A percentile compares a stretch with the other conserved stretches of the same genome.
These are phyloP conservation scores for Alauda arvensis DNA, from an alignment of 2,797 vertebrate genomes.

Conservation along the genomic window DNA sequence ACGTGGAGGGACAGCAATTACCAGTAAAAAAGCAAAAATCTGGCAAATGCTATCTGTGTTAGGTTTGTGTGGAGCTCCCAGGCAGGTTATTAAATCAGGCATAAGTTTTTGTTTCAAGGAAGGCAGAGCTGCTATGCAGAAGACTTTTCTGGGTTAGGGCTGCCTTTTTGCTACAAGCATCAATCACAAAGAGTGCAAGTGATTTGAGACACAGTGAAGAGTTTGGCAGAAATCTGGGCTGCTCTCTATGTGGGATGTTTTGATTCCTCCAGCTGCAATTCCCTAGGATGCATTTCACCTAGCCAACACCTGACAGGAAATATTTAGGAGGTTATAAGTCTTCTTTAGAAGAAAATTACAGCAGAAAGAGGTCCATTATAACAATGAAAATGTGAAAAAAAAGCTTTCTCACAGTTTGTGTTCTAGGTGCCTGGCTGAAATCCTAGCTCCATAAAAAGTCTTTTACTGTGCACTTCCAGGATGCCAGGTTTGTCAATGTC, in stretches of 20 bases:
- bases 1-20: neutral
- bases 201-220: constrained; percentile 24
- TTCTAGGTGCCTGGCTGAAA: constrained; percentile 2
- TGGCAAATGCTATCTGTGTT: neutral
- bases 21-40: neutral
- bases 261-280: constrained; percentile 24
- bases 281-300: constrained; percentile 19
- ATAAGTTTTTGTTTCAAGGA: constrained; percentile 20
- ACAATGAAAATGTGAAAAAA: constrained; percentile 5
- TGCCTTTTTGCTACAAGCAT: constrained; percentile 12
- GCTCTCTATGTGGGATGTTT: neutral
- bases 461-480: neutral
- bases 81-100: constrained; percentile 16
- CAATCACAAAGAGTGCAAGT: constrained; percentile 15
- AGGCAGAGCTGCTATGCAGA: neutral
- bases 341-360: constrained; percentile 46
- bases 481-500: neutral
- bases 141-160: neutral
- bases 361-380: constrained; percentile 8
- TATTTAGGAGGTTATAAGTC: constrained; percentile 42
- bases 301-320: constrained; percentile 18
- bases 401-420: constrained; percentile 2
- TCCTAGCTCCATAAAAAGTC: neutral
- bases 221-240: constrained; percentile 43
- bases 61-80: neutral